Evolutionary conservation across 2,113 vertebrate species (phyloP).

Genomic region (Urocolius indicus): DNA sequence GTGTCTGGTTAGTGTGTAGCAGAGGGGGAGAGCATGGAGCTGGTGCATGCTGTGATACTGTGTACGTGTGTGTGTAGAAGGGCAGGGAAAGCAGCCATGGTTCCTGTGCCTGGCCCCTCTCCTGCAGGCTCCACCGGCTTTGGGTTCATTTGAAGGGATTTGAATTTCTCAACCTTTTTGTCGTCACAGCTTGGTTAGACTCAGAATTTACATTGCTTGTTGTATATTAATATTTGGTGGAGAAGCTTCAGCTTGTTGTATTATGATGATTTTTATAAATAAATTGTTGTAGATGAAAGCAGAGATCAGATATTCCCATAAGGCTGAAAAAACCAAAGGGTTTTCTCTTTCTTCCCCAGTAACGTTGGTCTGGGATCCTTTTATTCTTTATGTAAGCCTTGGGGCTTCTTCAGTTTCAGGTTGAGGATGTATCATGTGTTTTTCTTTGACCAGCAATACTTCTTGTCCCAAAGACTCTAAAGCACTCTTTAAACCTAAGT

Average conservation of each 20-base stretch:
- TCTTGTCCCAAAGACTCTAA: slow-evolving; percentile 10
- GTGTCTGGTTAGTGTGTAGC: not conserved
- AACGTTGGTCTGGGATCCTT: not conserved
- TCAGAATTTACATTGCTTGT: not conserved
- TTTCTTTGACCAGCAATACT: slow-evolving; percentile 37
- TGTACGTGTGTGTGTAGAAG: rapidly evolving
- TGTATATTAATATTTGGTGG: not conserved
- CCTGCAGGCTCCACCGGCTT: not conserved
- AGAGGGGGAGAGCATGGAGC: not conserved
- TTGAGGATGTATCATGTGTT: slow-evolving; percentile 36
- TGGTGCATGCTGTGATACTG: not conserved
- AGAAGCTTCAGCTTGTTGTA: not conserved
- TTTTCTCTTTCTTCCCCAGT: slow-evolving; percentile 12
- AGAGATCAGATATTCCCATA: not conserved
- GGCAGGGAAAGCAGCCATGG: rapidly evolving
- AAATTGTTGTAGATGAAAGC: not conserved
- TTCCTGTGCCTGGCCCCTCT: not conserved
- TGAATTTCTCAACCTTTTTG: not conserved
- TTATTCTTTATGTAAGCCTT: slow-evolving; percentile 39
- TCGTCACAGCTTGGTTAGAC: not conserved
- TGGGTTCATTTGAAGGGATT: not conserved
- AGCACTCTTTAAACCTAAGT: slow-evolving; percentile 25
- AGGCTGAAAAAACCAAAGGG: not conserved
- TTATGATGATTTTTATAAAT: not conserved
- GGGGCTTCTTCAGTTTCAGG: slow-evolving; percentile 52